Evolutionary conservation across 2,888 invertebrate genomes (phyloP).

Genomic region (Ceramica pisi): DNA sequence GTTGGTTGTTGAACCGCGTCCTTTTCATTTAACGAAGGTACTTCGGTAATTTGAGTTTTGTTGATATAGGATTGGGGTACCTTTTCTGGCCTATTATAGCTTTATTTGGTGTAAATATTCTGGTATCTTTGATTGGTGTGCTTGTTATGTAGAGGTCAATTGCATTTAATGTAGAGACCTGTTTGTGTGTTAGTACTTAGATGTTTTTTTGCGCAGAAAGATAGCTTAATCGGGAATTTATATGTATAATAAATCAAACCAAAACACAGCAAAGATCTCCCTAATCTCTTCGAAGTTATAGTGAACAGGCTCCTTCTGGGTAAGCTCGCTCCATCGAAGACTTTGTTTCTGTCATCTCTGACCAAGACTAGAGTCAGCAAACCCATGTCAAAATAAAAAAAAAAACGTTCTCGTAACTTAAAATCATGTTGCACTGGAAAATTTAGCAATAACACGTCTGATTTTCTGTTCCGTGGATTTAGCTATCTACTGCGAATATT

Average conservation of each 20-base stretch:
- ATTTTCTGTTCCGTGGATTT: too few species aligned
- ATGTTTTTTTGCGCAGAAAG: neutral
- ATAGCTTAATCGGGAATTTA: neutral
- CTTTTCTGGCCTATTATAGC: slow-evolving; percentile 38
- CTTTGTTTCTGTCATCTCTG: too few species aligned
- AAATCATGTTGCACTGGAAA: neutral
- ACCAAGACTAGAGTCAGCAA: too few species aligned
- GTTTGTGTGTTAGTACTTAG: neutral
- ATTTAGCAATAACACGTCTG: neutral
- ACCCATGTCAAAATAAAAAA: too few species aligned
- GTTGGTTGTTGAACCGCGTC: slow-evolving; percentile 25
- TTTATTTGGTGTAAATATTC: slow-evolving; percentile 31
- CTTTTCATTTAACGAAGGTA: slow-evolving; percentile 22
- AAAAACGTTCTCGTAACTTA: too few species aligned
- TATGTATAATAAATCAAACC: too few species aligned
- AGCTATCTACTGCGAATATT: neutral
- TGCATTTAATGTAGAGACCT: slow-evolving; percentile 17
- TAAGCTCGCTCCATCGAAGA: too few species aligned
- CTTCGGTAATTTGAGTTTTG: slow-evolving; percentile 16
- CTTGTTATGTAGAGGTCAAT: slow-evolving; percentile 3
- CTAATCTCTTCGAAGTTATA: too few species aligned
- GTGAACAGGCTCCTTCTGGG: too few species aligned
- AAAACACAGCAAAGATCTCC: too few species aligned
- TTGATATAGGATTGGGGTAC: slow-evolving; percentile 33
- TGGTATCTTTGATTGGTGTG: slow-evolving; percentile 9